Evolutionary conservation across 2,113 vertebrate species (phyloP).

Genomic region (Anoplopoma fimbria): DNA sequence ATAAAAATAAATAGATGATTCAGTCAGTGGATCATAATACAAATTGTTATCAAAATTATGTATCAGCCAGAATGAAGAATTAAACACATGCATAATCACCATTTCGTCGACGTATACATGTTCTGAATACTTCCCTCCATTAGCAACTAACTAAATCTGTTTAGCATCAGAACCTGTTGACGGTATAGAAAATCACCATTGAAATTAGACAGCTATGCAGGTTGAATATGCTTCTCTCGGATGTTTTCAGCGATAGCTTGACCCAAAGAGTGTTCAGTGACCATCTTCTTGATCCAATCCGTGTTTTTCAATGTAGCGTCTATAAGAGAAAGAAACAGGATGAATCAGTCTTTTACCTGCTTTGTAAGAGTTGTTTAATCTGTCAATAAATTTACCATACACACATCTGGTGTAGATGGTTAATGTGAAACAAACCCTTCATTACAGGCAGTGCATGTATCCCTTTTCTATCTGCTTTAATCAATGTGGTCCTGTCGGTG

Average conservation of each 20-base stretch:
- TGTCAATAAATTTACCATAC: no score
- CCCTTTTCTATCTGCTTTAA: no score
- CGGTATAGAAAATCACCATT: slow-evolving; percentile 76
- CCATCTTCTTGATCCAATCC: slow-evolving; percentile 77
- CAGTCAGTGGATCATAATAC: slow-evolving; percentile 84
- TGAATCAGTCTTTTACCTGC: no score
- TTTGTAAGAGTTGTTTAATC: no score
- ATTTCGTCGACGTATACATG: slow-evolving; percentile 76
- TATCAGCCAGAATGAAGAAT: slow-evolving; percentile 82
- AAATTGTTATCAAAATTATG: slow-evolving; percentile 88
- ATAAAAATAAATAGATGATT: slow-evolving; percentile 88
- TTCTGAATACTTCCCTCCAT: slow-evolving; percentile 59
- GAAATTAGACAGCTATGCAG: slow-evolving; percentile 66
- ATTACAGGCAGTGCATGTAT: no score
- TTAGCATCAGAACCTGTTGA: slow-evolving; percentile 63
- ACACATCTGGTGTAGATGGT: no score
- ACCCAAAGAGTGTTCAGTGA: slow-evolving; percentile 70
- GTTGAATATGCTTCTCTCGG: slow-evolving; percentile 64
- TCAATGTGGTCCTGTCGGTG: no score
- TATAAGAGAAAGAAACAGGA: slow-evolving; percentile 47
- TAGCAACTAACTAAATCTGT: slow-evolving; percentile 56
- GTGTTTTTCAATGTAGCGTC: slow-evolving; percentile 86
- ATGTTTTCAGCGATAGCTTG: slow-evolving; percentile 59
- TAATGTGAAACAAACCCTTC: no score
- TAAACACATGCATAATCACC: slow-evolving; percentile 85